Conservation (phyloP, 2,113 vertebrate genomes). For the Anarhynchus alexandrinus region DNA sequence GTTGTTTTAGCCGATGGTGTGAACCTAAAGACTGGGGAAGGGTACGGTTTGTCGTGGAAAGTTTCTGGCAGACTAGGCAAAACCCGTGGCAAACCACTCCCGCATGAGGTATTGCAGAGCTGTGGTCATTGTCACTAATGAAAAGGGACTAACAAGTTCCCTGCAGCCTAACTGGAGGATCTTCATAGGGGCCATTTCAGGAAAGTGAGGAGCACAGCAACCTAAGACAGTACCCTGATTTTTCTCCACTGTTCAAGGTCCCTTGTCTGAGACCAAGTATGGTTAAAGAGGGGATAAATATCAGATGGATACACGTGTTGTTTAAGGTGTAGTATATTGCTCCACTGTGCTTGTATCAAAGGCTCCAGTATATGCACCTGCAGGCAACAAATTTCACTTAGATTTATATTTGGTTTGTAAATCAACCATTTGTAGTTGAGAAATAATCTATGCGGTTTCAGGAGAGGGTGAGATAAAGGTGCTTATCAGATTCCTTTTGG, state of each 20-base stretch:
- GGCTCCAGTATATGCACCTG: not conserved
- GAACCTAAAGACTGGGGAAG: not conserved
- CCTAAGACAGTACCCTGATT: not conserved
- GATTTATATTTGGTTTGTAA: not conserved
- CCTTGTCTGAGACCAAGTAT: not conserved
- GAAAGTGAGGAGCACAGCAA: not conserved
- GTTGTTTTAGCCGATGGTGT: not conserved
- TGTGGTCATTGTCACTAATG: not conserved
- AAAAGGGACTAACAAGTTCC: not conserved
- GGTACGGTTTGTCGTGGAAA: not conserved
- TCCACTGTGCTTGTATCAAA: not conserved
- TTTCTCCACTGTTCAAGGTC: not conserved
- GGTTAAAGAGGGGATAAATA: not conserved
- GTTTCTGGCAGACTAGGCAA: not conserved
- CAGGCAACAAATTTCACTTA: not conserved
- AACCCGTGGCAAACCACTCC: not conserved
- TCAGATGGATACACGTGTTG: fast-evolving
- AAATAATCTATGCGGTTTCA: not conserved
- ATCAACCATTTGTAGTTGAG: not conserved
- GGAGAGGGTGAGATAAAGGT: not conserved
- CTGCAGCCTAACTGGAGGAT: not conserved
- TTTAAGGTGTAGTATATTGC: not conserved
- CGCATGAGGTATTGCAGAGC: fast-evolving
- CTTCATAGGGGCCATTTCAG: not conserved
- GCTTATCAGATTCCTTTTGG: conserved; percentile 5